Base-by-base conservation (phyloP, 2,113 vertebrate genomes). In the Bubalus kerabau region DNA sequence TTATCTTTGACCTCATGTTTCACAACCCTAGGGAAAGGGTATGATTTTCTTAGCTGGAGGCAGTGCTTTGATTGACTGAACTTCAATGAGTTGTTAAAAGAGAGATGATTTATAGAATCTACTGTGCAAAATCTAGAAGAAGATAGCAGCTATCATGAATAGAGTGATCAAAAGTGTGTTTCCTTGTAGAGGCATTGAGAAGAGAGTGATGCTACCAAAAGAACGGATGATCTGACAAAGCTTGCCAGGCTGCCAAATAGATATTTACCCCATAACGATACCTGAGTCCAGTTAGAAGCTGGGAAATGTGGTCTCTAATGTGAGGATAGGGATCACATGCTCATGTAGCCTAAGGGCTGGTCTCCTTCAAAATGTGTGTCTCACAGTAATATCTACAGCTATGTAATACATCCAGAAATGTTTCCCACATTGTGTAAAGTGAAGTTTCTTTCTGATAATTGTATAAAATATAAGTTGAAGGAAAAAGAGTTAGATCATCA, bases 261-360 rank as follows among this genome's bases (percentile, higher is more conserved):
- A 4, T 16, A 26, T 54, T 3, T 43, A 21, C 17, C 21, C 2
- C 17, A 2, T 0, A 4, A 36, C 0, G 5, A 9, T 54, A 16
- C 3, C 16, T 11, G 36, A 17, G 32, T 23, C 7, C 8, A 24
- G 17, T 28, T 6, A 7, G 43, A 13, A 56, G 5, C 30, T 52
- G 3, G 13, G 15, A 48, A 1, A 7, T 21, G 2, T 2, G 11
- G 3, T 57, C 1, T 24, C 7, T 6, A 46, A 1, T 5, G 3
- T 9, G 30, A 3, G 26, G 16, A 2, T 3, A 36, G 28, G 8
- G 5, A 3, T 5, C 5, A 1, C 0, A 8, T 26, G 23, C 10
- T 64, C 50, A 52, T 11, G 32, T 1, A 28, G 14, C 23, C 40
- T 15, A 10, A n/a, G 8, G 0, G 0, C 3, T 86, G 7, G 3